These are phyloP conservation scores for Clytia hemisphaerica DNA, from an alignment of 30 jellyfish, hydroid and myxozoan genomes.

Conservation along the genomic window DNA sequence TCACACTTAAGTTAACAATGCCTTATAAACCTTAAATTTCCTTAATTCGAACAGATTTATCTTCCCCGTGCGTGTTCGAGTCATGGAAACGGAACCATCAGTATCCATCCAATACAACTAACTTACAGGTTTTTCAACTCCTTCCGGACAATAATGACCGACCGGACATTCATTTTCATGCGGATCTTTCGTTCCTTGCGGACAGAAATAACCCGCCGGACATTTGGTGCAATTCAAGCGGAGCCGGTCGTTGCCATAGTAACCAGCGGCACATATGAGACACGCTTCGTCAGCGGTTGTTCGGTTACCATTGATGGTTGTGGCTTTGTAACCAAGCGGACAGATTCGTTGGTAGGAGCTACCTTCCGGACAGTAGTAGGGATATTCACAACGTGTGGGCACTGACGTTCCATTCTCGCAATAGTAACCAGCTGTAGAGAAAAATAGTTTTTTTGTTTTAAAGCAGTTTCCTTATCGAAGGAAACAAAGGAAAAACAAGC, in stretches of 20 bases:
- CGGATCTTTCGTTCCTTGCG: conserved; percentile 84
- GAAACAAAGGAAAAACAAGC: too few relatives aligned
- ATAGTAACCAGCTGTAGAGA: conserved; percentile 67
- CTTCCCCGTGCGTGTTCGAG: too few relatives aligned
- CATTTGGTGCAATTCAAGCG: conserved; percentile 73
- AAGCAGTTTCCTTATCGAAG: neutral
- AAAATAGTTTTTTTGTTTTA: neutral
- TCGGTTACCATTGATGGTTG: conserved; percentile 66
- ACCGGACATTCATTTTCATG: conserved; percentile 69
- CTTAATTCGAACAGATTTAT: too few relatives aligned
- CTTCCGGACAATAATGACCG: conserved; percentile 91
- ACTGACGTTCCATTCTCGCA: conserved; percentile 86
- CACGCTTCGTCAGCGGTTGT: conserved; percentile 61
- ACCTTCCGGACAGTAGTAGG: conserved; percentile 80
- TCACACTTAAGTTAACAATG: too few relatives aligned
- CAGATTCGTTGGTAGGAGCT: conserved; percentile 60
- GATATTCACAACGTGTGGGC: conserved; percentile 75
- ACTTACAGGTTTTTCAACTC: conserved; percentile 63
- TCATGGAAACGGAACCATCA: too few relatives aligned
- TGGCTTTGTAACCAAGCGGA: conserved; percentile 88
- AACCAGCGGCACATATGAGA: conserved; percentile 80
- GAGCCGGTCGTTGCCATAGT: conserved; percentile 73
- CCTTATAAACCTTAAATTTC: too few relatives aligned
- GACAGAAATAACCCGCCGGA: conserved; percentile 89
- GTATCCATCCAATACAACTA: neutral